Conservation (phyloP, 2,888 invertebrate genomes). For the Hermodice carunculata region DNA sequence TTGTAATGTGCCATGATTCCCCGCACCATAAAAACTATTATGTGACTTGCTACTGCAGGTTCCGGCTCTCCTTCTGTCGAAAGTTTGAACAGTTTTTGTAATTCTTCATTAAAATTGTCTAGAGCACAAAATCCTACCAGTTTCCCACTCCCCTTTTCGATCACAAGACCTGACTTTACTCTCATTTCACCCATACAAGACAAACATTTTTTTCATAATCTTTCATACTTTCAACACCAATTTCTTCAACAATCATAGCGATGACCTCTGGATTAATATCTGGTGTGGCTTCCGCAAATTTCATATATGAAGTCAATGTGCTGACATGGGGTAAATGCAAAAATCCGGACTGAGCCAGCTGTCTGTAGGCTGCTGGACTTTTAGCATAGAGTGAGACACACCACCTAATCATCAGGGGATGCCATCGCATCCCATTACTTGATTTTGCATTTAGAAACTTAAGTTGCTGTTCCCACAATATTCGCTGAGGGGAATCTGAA, state of each 20-base stretch:
- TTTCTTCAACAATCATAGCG: neutral
- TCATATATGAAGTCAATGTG: conserved; percentile 1
- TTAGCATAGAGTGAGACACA: neutral
- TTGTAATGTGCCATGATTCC: conserved; percentile 8
- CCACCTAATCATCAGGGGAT: conserved; percentile 16
- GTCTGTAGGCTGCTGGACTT: conserved; percentile 2
- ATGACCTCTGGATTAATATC: neutral
- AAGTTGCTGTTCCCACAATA: too few species aligned
- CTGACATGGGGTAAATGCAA: neutral
- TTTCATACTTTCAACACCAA: neutral
- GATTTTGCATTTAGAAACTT: too few species aligned
- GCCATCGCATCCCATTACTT: conserved; percentile 19
- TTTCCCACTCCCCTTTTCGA: neutral
- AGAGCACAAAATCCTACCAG: conserved; percentile 6
- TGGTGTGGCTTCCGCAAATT: neutral
- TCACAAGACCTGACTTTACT: neutral
- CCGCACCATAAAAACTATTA: conserved; percentile 12
- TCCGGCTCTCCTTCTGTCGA: neutral
- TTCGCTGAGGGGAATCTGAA: too few species aligned
- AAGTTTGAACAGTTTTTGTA: neutral
- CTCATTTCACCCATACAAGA: conserved; percentile 12
- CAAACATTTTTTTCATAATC: neutral
- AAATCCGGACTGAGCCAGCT: neutral
- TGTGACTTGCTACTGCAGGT: neutral
- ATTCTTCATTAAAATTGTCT: neutral